Base-by-base conservation (phyloP, 2,888 invertebrate species). In the Acleris sparsana region DNA sequence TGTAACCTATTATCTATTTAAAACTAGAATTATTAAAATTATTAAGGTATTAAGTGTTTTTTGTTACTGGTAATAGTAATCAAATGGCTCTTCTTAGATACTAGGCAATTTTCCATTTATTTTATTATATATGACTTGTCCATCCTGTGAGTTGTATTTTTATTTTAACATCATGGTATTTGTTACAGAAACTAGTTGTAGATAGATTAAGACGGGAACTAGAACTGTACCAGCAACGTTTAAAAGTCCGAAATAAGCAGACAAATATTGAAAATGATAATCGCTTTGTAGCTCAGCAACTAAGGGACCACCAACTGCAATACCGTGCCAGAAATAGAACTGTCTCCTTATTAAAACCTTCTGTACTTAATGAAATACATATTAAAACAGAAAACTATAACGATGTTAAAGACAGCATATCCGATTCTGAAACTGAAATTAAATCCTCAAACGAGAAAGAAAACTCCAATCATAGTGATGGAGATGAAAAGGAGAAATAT, bases 161-260 rank as follows among this genome's bases (percentile, higher is more conserved):
- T 51, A 20, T 22, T 67, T 43, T 22, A 20, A 65, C 63, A 9
- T 29, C 46, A 53, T 52, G 43, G 17, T 33, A 58, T 65, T 55
- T 71, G 70, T 80, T 87, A 69, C 84, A 94, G 94, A 94, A 94
- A 86, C 80, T 92, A 72, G 93, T 94, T 25, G 88, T 94, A 22
- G 93, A 94, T 67, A 88, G 93, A 73, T 83, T 94, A 72, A 86
- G 94, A 55, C 91, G 91, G 75, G 94, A 94, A 73, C 81, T 94
- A 52, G 93, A 95, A 71, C 72, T 92, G 16, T 93, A 93, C 74
- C 93, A 93, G 75, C 89, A 91, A 70, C 82, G 87, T 43, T 72
- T 93, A 25, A 92, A 89, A 74, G 80, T 87, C 7, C 84, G 87
- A 65, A 92, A 92, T 73, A 92, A 88, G 69, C 87, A 87, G 68